Base-by-base conservation (phyloP, 2,113 vertebrate species). In the Chascanopsetta lugubris region DNA sequence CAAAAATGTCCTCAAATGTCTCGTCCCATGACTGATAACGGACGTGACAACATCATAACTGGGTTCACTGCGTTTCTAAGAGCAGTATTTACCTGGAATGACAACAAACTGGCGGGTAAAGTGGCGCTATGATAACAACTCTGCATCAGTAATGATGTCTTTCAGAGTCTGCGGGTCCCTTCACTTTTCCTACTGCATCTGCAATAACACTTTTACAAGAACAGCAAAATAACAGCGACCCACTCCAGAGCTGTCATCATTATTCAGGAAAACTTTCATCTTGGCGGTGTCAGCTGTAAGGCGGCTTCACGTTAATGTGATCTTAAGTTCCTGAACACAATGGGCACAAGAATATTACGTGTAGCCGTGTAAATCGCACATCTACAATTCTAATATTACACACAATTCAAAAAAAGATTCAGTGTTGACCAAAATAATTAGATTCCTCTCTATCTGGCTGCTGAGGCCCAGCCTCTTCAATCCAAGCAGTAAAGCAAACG, bases 401-500 rank as follows among this genome's bases (percentile, higher is more conserved):
- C 1, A 2, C 22, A 70, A 26, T 70, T 18, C 40, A 11, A 12
- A 51, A n/a, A 46, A 54, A 54, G 12, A 3, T n/a, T 1, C n/a
- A n/a, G 8, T 49, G 50, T 70, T 10, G n/a, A 58, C 29, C 4
- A 45, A 55, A 25, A 17, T 20, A 61, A 57, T 63, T 34, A 36
- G 10, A 48, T 55, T 59, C 25, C 53, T 66, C 38, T 42, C 34
- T n/a, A n/a, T 32, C 56, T 59, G 25, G 3, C 34, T 42, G 27
- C 24, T 4, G n/a, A 45, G 21, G 54, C 48, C 34, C 3, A 50
- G 20, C 49, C 6, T 32, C 18, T 32, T 57, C 27, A 57, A 30
- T 8, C 43, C n/a, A 42, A 22, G 34, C 34, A 67, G 13, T 20
- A 56, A 32, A 65, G 54, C 43, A 62, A 54, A 66, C 49, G 30